Evolutionary conservation across 2,113 vertebrate species (phyloP).

Genomic region (Serinus canaria): DNA sequence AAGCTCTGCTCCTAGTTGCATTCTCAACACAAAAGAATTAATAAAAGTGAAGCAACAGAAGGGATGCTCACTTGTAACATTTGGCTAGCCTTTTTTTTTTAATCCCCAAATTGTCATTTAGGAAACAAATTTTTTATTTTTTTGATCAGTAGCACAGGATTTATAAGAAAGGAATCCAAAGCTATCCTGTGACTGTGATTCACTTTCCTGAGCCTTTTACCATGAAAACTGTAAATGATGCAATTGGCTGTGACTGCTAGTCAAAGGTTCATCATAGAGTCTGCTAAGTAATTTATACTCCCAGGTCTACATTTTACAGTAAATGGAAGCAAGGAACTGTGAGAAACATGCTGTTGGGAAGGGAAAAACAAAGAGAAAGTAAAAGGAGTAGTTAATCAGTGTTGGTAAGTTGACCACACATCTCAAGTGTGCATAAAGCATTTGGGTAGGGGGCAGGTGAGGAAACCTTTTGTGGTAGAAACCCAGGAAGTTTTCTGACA

Average conservation of each 20-base stretch:
- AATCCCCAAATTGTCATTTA: neutral
- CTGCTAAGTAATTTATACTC: neutral
- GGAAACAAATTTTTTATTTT: neutral
- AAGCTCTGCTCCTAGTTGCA: neutral
- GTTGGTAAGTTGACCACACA: neutral
- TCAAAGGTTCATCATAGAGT: neutral
- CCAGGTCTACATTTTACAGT: neutral
- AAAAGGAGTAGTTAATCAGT: no score
- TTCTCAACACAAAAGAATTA: neutral
- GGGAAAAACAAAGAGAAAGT: neutral
- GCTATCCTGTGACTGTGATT: slow-evolving; percentile 40
- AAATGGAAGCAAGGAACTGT: neutral
- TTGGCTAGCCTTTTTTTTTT: neutral
- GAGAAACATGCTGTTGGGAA: neutral
- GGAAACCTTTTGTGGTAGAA: neutral
- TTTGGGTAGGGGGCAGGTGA: neutral
- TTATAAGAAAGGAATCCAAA: neutral
- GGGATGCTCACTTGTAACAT: neutral
- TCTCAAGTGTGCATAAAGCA: neutral
- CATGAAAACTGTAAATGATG: neutral
- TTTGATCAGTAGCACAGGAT: neutral
- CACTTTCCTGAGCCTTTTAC: slow-evolving; percentile 5
- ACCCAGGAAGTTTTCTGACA: neutral
- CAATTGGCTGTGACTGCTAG: neutral
- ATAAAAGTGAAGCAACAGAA: neutral